These are phyloP conservation scores for Eueides isabella DNA, from an alignment of 1,140 invertebrate genomes.

Conservation along the genomic window DNA sequence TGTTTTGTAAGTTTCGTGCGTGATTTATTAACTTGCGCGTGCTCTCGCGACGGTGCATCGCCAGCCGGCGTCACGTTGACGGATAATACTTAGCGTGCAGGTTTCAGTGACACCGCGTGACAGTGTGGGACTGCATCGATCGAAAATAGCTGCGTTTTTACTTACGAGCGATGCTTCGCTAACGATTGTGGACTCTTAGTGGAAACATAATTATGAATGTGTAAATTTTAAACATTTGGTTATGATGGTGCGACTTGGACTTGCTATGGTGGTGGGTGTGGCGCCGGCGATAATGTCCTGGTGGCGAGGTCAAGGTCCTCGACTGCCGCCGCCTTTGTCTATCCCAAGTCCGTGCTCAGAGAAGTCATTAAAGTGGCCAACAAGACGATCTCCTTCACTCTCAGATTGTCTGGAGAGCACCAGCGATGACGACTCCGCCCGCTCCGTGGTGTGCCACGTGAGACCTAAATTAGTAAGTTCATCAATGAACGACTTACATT, in stretches of 20 bases:
- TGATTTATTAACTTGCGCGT: conserved; percentile 41
- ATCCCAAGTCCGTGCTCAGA: conserved; percentile 53
- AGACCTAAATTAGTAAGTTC: conserved; percentile 75
- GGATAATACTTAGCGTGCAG: conserved; percentile 47
- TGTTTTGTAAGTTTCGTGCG: conserved; percentile 25
- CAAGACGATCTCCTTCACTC: conserved; percentile 66
- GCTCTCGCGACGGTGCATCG: conserved; percentile 24
- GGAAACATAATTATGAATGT: conserved; percentile 34
- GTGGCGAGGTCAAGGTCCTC: conserved; percentile 64
- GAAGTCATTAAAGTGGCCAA: conserved; percentile 60
- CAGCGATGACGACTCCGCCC: conserved; percentile 74
- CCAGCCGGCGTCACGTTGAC: conserved; percentile 48
- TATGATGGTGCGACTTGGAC: conserved; percentile 68
- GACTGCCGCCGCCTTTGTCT: conserved; percentile 55
- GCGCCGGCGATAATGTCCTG: conserved; percentile 75
- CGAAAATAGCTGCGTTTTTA: conserved; percentile 68
- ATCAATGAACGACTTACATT: not conserved
- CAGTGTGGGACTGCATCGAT: conserved; percentile 57
- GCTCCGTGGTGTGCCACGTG: conserved; percentile 74
- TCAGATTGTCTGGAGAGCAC: conserved; percentile 75
- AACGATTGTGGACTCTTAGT: conserved; percentile 21
- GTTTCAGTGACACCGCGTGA: conserved; percentile 52
- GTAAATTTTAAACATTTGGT: conserved; percentile 33
- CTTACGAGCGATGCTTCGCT: conserved; percentile 58
- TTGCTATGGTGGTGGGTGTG: conserved; percentile 76